Conservation (phyloP, 2,888 invertebrate species). For the Dysmachus trigonus region DNA sequence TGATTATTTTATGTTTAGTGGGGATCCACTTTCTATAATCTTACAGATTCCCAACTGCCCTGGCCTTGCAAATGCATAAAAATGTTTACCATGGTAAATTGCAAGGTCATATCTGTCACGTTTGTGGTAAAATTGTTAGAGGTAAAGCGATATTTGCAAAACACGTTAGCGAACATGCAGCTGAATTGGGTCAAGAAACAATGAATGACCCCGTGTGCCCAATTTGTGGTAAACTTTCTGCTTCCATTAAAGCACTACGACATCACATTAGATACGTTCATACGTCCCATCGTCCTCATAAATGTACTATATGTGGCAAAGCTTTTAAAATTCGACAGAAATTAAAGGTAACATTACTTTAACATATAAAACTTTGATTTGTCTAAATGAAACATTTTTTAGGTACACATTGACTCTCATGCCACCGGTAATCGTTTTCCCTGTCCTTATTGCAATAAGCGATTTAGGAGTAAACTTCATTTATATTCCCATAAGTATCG, state of each 20-base stretch:
- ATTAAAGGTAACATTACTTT: conserved; percentile 43
- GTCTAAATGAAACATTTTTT: neutral
- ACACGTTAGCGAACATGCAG: conserved; percentile 43
- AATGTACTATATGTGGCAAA: conserved; percentile 43
- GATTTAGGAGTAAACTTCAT: conserved; percentile 46
- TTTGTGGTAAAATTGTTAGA: conserved; percentile 43
- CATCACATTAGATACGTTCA: conserved; percentile 48
- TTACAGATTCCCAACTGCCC: conserved; percentile 35
- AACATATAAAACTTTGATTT: neutral
- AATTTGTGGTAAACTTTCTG: conserved; percentile 45
- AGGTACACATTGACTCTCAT: conserved; percentile 47
- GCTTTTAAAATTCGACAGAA: conserved; percentile 48
- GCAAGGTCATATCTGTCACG: conserved; percentile 46
- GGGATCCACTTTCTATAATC: neutral
- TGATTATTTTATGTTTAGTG: neutral
- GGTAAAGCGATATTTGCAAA: conserved; percentile 42
- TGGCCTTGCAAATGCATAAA: conserved; percentile 43
- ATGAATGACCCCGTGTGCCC: conserved; percentile 45
- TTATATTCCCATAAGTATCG: conserved; percentile 48
- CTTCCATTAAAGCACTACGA: conserved; percentile 44
- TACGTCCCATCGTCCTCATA: conserved; percentile 45
- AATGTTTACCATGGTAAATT: conserved; percentile 40
- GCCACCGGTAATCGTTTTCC: conserved; percentile 40
- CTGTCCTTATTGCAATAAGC: conserved; percentile 46
- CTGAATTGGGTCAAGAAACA: conserved; percentile 30